Evolutionary conservation across 2,888 invertebrate genomes (phyloP).

Genomic region (Oeneis ivallda): DNA sequence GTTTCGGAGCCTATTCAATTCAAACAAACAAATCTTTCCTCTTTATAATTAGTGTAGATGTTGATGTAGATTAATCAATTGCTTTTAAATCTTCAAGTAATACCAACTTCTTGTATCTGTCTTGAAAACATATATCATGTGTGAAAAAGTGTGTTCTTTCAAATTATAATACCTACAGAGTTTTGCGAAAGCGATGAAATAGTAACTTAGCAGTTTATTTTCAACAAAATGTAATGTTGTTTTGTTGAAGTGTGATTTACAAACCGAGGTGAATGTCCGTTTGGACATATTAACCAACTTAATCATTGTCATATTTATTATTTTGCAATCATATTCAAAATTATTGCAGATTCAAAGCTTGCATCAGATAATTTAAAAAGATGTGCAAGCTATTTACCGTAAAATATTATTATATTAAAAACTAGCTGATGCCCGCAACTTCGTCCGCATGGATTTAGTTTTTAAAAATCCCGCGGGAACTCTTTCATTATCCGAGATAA

Average conservation of each 20-base stretch:
- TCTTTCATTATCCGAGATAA: too few species aligned
- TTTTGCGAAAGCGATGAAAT: neutral
- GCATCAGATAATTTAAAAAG: slow-evolving; percentile 1
- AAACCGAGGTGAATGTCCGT: slow-evolving; percentile 56
- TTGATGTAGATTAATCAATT: too few species aligned
- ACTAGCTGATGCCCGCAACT: too few species aligned
- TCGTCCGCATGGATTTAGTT: too few species aligned
- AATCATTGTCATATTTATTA: slow-evolving; percentile 39
- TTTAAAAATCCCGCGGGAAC: too few species aligned
- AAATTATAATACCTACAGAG: neutral
- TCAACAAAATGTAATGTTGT: slow-evolving; percentile 6
- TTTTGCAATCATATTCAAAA: slow-evolving; percentile 56
- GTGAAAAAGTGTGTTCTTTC: neutral
- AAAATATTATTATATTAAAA: neutral
- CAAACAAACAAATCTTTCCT: too few species aligned
- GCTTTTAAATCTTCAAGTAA: too few species aligned
- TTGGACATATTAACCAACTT: slow-evolving; percentile 67
- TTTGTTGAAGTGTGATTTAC: slow-evolving; percentile 17
- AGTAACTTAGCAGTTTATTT: neutral
- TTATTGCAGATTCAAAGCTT: slow-evolving; percentile 35
- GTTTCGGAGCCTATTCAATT: too few species aligned
- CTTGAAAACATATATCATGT: too few species aligned
- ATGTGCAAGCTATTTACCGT: neutral
- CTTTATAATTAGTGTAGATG: too few species aligned
- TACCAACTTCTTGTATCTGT: too few species aligned